phyloP scores from a whole-genome alignment of 2,888 invertebrate species.

The Schizotus pectinicornis region DNA sequence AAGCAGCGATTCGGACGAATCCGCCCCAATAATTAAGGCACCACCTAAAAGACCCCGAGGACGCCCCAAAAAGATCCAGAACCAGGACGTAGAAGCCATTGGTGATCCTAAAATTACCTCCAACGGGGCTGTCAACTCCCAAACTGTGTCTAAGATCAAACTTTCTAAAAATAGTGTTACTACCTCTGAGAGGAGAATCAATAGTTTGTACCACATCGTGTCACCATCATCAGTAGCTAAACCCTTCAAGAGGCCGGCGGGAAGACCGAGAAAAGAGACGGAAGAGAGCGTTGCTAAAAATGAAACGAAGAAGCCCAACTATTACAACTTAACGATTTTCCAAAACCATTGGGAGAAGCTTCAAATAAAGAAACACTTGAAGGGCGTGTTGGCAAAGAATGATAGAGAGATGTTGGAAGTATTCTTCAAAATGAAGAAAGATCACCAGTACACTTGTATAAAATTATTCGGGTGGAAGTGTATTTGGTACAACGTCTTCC shows the following conservation, averaged over 20 bases:
- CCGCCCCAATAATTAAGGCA: too few relatives aligned
- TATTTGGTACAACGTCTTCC: slow-evolving; percentile 41
- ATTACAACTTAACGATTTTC: slow-evolving; percentile 5
- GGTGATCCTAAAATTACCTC: too few relatives aligned
- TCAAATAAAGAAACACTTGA: slow-evolving; percentile 3
- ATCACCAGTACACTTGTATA: slow-evolving; percentile 39
- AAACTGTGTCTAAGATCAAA: too few relatives aligned
- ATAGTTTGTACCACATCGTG: not conserved
- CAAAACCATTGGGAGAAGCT: not conserved
- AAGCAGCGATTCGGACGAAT: too few relatives aligned
- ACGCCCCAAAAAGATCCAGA: too few relatives aligned
- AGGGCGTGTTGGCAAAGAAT: not conserved
- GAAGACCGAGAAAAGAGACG: not conserved
- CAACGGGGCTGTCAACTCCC: too few relatives aligned
- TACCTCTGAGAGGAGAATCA: not conserved
- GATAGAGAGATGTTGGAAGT: slow-evolving; percentile 21
- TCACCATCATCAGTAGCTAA: not conserved
- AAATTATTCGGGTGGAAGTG: slow-evolving; percentile 39
- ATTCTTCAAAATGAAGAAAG: slow-evolving; percentile 29
- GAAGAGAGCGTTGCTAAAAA: slow-evolving; percentile 4
- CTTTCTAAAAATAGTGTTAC: too few relatives aligned
- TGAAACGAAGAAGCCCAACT: slow-evolving; percentile 16
- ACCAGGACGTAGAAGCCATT: too few relatives aligned
- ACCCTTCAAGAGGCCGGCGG: not conserved
- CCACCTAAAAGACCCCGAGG: too few relatives aligned